Percentiles rank a stretch among this genome's conserved stretches.
Evolutionary conservation across 2,888 invertebrate genomes (phyloP).

Genomic region (Oscheius sp.): DNA sequence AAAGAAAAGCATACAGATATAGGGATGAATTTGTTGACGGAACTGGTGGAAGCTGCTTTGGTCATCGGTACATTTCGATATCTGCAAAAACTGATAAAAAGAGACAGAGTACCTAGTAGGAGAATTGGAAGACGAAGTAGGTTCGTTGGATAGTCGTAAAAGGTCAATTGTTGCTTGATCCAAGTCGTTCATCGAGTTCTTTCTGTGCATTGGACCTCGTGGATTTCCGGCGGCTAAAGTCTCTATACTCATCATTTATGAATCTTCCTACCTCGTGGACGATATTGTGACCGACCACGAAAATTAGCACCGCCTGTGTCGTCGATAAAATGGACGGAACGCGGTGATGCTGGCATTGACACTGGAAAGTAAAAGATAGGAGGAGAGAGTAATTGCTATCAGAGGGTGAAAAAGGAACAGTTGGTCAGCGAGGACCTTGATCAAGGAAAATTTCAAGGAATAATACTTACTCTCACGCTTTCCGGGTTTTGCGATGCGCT

Average conservation of each 20-base stretch:
- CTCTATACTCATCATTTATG: neutral
- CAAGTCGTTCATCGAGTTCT: constrained; percentile 50
- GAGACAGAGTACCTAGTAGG: constrained; percentile 34
- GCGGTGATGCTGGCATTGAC: constrained; percentile 54
- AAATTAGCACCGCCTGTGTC: constrained; percentile 36
- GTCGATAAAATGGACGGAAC: constrained; percentile 53
- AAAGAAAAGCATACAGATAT: constrained; percentile 36
- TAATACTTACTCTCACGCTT: constrained; percentile 61
- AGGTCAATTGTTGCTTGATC: constrained; percentile 66
- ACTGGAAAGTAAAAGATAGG: constrained; percentile 43
- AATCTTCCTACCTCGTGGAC: constrained; percentile 38
- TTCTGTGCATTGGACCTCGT: constrained; percentile 42
- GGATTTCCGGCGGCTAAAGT: constrained; percentile 25
- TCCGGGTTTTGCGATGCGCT: constrained; percentile 41
- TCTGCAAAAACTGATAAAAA: too few species aligned
- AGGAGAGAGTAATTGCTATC: constrained; percentile 1
- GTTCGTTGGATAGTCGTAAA: constrained; percentile 58
- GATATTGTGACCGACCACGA: constrained; percentile 49
- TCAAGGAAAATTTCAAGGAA: neutral
- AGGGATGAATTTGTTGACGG: constrained; percentile 54
- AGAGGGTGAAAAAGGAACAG: neutral
- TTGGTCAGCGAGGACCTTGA: neutral
- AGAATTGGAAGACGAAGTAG: constrained; percentile 23
- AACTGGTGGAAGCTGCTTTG: constrained; percentile 65
- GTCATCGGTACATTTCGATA: constrained; percentile 29